phyloP scores from a whole-genome alignment of 2,113 vertebrate species.

The Ciconia maguari region DNA sequence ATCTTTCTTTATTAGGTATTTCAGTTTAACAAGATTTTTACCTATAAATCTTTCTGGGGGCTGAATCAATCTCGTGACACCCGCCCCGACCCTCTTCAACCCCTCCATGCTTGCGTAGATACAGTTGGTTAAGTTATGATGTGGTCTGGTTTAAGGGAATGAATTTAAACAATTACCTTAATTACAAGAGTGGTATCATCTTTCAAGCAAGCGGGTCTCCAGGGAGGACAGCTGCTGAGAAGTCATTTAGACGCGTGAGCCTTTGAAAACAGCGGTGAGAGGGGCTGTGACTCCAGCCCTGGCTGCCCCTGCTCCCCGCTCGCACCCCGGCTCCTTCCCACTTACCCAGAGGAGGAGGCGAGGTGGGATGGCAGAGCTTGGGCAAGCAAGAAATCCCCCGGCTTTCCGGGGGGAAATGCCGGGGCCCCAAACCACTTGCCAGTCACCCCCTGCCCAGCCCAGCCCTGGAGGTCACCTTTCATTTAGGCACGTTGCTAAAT shows the following conservation, averaged over 20 bases:
- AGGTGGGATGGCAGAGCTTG: background rate
- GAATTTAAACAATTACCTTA: constrained; percentile 59
- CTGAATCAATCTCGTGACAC: background rate
- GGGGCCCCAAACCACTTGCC: accelerated
- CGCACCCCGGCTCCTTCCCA: accelerated
- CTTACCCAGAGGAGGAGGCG: accelerated
- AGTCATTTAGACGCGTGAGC: background rate
- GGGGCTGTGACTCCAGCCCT: background rate
- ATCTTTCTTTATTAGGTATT: background rate
- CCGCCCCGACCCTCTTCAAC: background rate
- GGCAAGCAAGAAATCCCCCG: too few relatives aligned
- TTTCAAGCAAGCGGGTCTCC: constrained; percentile 17
- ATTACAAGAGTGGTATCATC: constrained; percentile 36
- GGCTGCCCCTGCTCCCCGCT: background rate
- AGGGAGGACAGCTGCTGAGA: constrained; percentile 37
- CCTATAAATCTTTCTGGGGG: background rate
- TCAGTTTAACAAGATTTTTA: constrained; percentile 21
- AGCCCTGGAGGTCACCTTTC: background rate
- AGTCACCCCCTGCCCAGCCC: background rate
- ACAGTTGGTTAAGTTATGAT: background rate
- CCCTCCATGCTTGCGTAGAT: background rate
- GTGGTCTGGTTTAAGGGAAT: background rate
- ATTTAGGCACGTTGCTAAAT: background rate
- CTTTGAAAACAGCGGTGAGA: background rate
- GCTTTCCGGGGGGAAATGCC: background rate